Conservation (phyloP, 2,888 invertebrate genomes). For the Merodon equestris region DNA sequence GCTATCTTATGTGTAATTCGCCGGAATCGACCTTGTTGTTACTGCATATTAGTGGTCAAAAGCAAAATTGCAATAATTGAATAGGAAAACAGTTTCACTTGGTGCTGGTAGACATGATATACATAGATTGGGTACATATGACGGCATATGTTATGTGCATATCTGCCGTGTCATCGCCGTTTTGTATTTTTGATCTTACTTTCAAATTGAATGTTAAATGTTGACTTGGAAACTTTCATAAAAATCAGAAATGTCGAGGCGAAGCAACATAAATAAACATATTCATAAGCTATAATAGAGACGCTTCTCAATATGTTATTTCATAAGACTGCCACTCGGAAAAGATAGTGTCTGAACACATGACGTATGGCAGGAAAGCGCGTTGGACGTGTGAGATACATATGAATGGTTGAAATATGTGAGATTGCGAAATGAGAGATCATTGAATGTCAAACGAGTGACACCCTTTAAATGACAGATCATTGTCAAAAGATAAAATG, state of each 20-base stretch:
- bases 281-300: background rate
- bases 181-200: constrained; percentile 1
- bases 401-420: too few species aligned
- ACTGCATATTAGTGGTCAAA: constrained; percentile 7
- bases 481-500: too few species aligned
- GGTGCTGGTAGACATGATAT: background rate
- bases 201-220: constrained; percentile 9
- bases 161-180: background rate
- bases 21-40: background rate
- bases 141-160: too few species aligned
- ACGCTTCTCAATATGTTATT: constrained; percentile 1
- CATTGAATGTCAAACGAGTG: too few species aligned
- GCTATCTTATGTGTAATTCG: constrained; percentile 9
- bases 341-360: too few species aligned
- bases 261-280: too few species aligned
- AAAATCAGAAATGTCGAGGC: too few species aligned
- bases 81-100: constrained; percentile 45
- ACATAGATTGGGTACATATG: too few species aligned
- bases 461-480: too few species aligned
- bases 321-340: background rate
- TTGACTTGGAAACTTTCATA: background rate
- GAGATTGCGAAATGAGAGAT: too few species aligned
- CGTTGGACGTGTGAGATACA: too few species aligned
- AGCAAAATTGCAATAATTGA: constrained; percentile 45
- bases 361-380: too few species aligned